These are phyloP conservation scores for Onychostruthus taczanowskii DNA, from an alignment of 2,113 vertebrate species.

Conservation along the genomic window DNA sequence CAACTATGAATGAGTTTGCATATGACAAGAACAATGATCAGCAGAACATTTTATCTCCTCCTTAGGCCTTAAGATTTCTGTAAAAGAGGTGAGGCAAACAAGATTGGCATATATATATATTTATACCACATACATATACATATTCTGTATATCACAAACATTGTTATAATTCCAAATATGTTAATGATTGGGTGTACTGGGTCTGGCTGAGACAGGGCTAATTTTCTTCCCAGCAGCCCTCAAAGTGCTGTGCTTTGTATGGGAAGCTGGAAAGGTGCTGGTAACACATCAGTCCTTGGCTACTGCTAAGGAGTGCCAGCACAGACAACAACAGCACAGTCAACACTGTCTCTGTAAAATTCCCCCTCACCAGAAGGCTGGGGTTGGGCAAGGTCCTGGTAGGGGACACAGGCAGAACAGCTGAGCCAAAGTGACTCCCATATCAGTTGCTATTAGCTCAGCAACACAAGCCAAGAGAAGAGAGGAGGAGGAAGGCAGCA, in stretches of 20 bases:
- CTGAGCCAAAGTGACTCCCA: neutral
- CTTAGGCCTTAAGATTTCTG: neutral
- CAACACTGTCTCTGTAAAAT: neutral
- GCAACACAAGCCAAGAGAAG: neutral
- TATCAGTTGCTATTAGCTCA: neutral
- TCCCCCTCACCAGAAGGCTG: neutral
- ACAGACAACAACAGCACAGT: too few relatives aligned
- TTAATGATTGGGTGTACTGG: neutral
- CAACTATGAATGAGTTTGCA: neutral
- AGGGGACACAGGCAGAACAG: neutral
- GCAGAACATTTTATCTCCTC: neutral
- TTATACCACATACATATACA: neutral
- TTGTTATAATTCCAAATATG: neutral
- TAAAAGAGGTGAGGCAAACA: neutral
- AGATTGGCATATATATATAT: neutral
- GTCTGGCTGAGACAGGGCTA: neutral
- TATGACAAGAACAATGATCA: neutral
- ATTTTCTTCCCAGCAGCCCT: neutral
- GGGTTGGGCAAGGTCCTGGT: neutral
- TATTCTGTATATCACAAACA: accelerated
- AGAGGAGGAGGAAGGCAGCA: neutral
- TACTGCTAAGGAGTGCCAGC: neutral
- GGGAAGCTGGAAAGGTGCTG: neutral
- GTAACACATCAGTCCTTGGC: neutral
- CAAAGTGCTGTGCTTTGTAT: neutral